Evolutionary conservation across 1,140 invertebrate species (phyloP).

Genomic region (Cheumatopsyche charites): DNA sequence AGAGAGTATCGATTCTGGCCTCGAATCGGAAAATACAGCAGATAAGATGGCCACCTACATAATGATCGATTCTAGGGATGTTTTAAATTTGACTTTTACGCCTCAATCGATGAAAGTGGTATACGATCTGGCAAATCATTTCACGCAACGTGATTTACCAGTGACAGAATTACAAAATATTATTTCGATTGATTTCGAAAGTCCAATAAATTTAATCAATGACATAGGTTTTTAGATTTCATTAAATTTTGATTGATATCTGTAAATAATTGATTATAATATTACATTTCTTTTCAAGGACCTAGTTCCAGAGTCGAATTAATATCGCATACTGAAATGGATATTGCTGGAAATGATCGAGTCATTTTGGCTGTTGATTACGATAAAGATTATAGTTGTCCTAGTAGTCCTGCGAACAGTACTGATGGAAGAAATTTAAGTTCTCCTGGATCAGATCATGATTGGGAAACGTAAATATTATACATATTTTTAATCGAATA

Average conservation of each 20-base stretch:
- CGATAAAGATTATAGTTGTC: slow-evolving; percentile 64
- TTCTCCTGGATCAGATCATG: slow-evolving; percentile 48
- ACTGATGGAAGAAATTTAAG: slow-evolving; percentile 40
- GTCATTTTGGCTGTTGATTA: slow-evolving; percentile 63
- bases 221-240: slow-evolving; percentile 62
- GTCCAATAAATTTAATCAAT: slow-evolving; percentile 60
- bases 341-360: slow-evolving; percentile 59
- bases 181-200: slow-evolving; percentile 50
- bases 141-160: slow-evolving; percentile 58
- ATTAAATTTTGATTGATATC: no score
- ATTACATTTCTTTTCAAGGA: slow-evolving; percentile 50
- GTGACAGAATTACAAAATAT: slow-evolving; percentile 50
- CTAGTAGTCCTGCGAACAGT: slow-evolving; percentile 64
- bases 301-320: slow-evolving; percentile 65
- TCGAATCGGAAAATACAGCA: slow-evolving; percentile 57
- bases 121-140: slow-evolving; percentile 65
- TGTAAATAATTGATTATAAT: no score
- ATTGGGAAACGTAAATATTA: slow-evolving; percentile 50
- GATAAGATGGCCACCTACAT: slow-evolving; percentile 69
- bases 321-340: slow-evolving; percentile 58
- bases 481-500: slow-evolving; percentile 7
- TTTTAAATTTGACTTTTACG: slow-evolving; percentile 74
- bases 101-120: slow-evolving; percentile 66
- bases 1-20: slow-evolving; percentile 58
- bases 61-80: slow-evolving; percentile 70